Conservation (phyloP, 2,113 vertebrate species). For the Cryptomyrus ogoouensis region DNA sequence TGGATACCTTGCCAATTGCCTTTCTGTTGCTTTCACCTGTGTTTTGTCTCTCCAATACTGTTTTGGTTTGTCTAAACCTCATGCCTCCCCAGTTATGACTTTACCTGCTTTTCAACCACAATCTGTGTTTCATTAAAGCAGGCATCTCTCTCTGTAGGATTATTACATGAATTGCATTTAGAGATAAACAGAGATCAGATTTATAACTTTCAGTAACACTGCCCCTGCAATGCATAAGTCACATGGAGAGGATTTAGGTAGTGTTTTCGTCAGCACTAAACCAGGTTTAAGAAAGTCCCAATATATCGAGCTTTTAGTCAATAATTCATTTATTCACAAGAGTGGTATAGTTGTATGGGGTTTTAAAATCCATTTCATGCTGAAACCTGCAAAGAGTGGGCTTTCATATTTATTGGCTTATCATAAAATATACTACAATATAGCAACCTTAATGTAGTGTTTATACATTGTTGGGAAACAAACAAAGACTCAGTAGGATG, state of each 20-base stretch:
- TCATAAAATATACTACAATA: neutral
- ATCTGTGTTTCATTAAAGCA: neutral
- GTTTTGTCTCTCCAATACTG: neutral
- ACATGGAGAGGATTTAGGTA: neutral
- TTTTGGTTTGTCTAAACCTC: neutral
- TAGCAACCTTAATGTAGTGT: neutral
- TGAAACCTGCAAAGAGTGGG: neutral
- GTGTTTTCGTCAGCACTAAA: neutral
- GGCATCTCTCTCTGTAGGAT: neutral
- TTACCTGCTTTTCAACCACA: neutral
- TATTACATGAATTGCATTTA: neutral
- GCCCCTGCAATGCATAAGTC: neutral
- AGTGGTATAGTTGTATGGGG: neutral
- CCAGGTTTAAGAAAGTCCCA: neutral
- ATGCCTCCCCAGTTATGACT: neutral
- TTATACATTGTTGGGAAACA: conserved; percentile 26
- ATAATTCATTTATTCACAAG: neutral
- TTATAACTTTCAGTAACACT: neutral
- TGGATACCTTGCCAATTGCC: neutral
- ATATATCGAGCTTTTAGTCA: neutral
- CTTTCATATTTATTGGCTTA: neutral
- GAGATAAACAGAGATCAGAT: neutral
- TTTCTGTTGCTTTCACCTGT: neutral
- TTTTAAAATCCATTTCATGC: neutral
- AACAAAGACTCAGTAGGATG: conserved; percentile 24